phyloP scores from a whole-genome alignment of 2,888 invertebrate species.

The Drosophila bunnanda region DNA sequence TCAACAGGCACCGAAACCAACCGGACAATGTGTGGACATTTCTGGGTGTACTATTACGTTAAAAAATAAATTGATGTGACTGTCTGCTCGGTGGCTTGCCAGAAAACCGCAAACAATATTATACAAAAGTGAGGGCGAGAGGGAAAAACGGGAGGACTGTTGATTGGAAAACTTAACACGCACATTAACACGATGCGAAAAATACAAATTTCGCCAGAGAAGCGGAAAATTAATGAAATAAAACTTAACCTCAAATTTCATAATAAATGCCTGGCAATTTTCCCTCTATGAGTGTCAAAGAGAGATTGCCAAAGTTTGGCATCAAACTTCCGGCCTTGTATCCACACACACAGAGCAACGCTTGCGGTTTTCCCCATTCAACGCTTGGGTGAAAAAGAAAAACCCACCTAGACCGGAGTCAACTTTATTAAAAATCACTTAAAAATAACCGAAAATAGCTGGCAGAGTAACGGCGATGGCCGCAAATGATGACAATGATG shows the following conservation, averaged over 20 bases:
- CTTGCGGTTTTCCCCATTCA: constrained; percentile 43
- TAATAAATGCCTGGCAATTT: constrained; percentile 55
- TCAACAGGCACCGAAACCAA: background rate
- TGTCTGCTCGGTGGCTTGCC: constrained; percentile 41
- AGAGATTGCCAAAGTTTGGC: constrained; percentile 53
- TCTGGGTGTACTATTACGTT: constrained; percentile 5
- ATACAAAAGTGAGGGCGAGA: background rate
- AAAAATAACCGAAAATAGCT: constrained; percentile 76
- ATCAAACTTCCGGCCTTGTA: constrained; percentile 51
- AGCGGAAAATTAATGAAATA: constrained; percentile 64
- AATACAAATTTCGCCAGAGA: constrained; percentile 35
- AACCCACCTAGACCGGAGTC: constrained; percentile 42
- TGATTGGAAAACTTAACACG: constrained; percentile 55
- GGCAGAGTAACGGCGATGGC: constrained; percentile 43
- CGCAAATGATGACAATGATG: constrained; percentile 46
- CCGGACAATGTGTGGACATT: background rate
- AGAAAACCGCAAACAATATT: constrained; percentile 45
- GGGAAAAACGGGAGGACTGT: constrained; percentile 33
- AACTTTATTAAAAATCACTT: constrained; percentile 80
- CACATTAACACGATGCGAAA: constrained; percentile 38
- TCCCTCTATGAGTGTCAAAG: constrained; percentile 32
- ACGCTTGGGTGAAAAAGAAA: constrained; percentile 6
- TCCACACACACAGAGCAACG: constrained; percentile 24
- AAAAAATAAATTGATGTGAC: constrained; percentile 24
- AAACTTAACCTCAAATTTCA: constrained; percentile 59